A percentile compares a stretch with the other conserved stretches of the same genome.
phyloP scores from a whole-genome alignment of 1,140 invertebrate species.

The Sycophaga agraensis region DNA sequence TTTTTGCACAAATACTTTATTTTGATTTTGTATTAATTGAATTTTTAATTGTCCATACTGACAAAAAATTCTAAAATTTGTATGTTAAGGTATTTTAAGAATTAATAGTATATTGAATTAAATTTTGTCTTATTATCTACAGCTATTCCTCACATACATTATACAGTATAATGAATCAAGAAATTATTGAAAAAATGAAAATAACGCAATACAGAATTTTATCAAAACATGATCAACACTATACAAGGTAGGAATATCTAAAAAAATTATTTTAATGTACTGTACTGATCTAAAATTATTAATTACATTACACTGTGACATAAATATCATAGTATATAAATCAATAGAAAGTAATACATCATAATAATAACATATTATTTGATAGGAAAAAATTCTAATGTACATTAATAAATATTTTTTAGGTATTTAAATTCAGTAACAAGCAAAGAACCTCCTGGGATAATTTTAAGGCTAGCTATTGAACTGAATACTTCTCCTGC shows the following conservation, averaged over 20 bases:
- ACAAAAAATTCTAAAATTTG: too few relatives aligned
- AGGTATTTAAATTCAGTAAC: conserved; percentile 40
- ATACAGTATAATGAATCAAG: conserved; percentile 58
- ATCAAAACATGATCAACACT: conserved; percentile 34
- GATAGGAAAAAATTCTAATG: background rate
- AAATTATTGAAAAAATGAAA: conserved; percentile 54
- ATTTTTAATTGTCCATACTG: too few relatives aligned
- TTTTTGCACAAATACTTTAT: too few relatives aligned
- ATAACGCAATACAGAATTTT: conserved; percentile 40
- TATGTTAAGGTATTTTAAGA: too few relatives aligned
- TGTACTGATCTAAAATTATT: background rate
- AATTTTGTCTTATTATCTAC: too few relatives aligned
- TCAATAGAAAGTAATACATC: too few relatives aligned
- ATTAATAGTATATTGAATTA: too few relatives aligned
- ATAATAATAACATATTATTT: background rate
- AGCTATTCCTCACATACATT: too few relatives aligned
- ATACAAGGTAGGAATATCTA: conserved; percentile 34
- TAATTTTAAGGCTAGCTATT: conserved; percentile 63
- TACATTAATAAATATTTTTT: background rate
- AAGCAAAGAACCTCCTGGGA: conserved; percentile 50
- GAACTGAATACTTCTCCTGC: conserved; percentile 63
- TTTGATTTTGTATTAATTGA: too few relatives aligned
- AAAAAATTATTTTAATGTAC: background rate
- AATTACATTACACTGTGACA: too few relatives aligned
- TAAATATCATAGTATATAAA: background rate